Evolutionary conservation across 2,888 invertebrate species (phyloP).

Genomic region (Macrophya annulata): DNA sequence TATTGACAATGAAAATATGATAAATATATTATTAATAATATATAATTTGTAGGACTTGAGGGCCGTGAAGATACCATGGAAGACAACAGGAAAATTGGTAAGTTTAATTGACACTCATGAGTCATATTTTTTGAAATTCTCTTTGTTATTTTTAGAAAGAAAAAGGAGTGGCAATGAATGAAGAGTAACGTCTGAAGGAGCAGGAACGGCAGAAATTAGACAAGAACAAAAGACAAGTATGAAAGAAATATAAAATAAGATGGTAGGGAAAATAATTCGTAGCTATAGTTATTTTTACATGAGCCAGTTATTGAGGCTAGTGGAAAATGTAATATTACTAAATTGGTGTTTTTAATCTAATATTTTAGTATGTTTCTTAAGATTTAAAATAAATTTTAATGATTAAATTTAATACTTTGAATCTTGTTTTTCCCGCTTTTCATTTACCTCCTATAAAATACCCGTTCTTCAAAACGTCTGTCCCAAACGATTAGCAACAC

Average conservation of each 20-base stretch:
- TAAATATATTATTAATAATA: too few relatives aligned
- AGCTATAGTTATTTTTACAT: too few relatives aligned
- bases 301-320: too few relatives aligned
- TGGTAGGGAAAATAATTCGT: neutral
- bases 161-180: neutral
- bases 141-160: neutral
- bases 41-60: too few relatives aligned
- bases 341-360: too few relatives aligned
- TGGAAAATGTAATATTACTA: too few relatives aligned
- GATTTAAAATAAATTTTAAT: conserved; percentile 7
- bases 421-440: neutral
- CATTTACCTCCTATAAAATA: conserved; percentile 3
- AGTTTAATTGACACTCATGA: neutral
- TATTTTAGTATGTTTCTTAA: too few relatives aligned
- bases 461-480: neutral
- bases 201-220: neutral
- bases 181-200: neutral
- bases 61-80: neutral
- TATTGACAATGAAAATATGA: too few relatives aligned
- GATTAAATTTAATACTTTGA: too few relatives aligned
- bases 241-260: neutral
- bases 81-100: neutral
- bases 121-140: neutral
- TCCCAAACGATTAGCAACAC: neutral
- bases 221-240: neutral